phyloP scores from a whole-genome alignment of 2,888 invertebrate genomes.

The Andrena fulva region DNA sequence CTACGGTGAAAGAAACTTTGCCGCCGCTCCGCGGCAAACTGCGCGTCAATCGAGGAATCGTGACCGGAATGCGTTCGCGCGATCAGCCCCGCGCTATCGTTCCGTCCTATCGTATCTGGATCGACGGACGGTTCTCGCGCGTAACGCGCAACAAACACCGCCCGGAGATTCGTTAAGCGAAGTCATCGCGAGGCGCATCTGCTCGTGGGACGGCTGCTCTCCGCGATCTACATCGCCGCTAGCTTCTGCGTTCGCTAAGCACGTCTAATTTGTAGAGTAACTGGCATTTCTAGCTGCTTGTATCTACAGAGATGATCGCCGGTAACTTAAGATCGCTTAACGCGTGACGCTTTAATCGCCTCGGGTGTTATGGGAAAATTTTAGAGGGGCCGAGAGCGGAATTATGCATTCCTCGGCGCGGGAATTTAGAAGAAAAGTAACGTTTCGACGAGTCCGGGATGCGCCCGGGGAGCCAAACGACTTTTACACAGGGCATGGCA shows the following conservation, averaged over 20 bases:
- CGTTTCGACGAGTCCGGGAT: conserved; percentile 8
- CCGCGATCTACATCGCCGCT: not conserved
- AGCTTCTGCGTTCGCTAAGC: too few species aligned
- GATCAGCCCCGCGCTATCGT: not conserved
- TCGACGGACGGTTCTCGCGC: not conserved
- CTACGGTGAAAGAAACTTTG: not conserved
- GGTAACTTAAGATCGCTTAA: too few species aligned
- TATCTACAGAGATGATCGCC: too few species aligned
- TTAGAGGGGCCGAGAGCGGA: too few species aligned
- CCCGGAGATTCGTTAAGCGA: conserved; percentile 3
- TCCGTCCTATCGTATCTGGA: not conserved
- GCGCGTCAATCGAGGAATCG: not conserved
- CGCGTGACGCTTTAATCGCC: not conserved
- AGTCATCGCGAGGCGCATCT: not conserved
- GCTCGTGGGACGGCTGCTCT: not conserved
- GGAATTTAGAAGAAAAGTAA: not conserved
- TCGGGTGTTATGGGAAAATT: not conserved
- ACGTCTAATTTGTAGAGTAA: too few species aligned
- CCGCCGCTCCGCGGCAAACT: conserved; percentile 9
- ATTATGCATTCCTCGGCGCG: not conserved
- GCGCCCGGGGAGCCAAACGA: conserved; percentile 8
- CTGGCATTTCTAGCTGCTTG: too few species aligned
- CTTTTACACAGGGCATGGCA: not conserved
- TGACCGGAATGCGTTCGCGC: conserved; percentile 17
- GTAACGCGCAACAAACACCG: not conserved